A percentile compares a stretch with the other conserved stretches of the same genome.
phyloP scores from a whole-genome alignment of 2,113 vertebrate species.

The Lophius piscatorius region DNA sequence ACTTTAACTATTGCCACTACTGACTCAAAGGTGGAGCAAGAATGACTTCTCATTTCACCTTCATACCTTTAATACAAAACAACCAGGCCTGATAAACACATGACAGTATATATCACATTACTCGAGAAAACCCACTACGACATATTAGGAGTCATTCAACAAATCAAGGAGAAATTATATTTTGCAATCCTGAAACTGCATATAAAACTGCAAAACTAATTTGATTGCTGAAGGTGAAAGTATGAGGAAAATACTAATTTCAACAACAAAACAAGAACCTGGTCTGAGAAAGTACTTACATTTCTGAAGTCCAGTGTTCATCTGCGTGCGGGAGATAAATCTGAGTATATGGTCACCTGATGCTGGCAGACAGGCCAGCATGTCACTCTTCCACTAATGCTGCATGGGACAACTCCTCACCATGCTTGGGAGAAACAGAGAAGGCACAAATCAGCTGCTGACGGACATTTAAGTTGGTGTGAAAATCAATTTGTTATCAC shows the following conservation, averaged over 20 bases:
- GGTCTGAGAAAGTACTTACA: conserved; percentile 85
- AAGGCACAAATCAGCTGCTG: conserved; percentile 23
- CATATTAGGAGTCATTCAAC: too few species aligned
- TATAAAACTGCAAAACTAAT: neutral
- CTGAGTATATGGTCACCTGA: conserved; percentile 90
- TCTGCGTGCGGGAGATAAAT: conserved; percentile 96
- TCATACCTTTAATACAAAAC: too few species aligned
- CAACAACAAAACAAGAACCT: neutral
- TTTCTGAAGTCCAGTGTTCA: conserved; percentile 99
- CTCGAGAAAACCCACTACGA: too few species aligned
- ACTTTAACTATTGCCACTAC: too few species aligned
- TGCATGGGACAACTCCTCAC: conserved; percentile 84
- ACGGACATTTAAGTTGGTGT: conserved; percentile 20
- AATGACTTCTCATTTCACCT: neutral
- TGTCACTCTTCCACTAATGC: conserved; percentile 90
- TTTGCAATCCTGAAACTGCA: neutral
- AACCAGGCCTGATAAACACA: too few species aligned
- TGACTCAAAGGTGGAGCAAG: neutral
- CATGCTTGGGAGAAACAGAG: conserved; percentile 84
- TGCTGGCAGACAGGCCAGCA: conserved; percentile 97
- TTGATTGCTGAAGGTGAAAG: neutral
- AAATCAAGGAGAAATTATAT: neutral
- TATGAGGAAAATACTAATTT: neutral
- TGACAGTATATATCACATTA: too few species aligned
- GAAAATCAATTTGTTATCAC: conserved; percentile 42